These are phyloP conservation scores for Istiophorus platypterus DNA, from an alignment of 2,113 vertebrate genomes.

Conservation along the genomic window DNA sequence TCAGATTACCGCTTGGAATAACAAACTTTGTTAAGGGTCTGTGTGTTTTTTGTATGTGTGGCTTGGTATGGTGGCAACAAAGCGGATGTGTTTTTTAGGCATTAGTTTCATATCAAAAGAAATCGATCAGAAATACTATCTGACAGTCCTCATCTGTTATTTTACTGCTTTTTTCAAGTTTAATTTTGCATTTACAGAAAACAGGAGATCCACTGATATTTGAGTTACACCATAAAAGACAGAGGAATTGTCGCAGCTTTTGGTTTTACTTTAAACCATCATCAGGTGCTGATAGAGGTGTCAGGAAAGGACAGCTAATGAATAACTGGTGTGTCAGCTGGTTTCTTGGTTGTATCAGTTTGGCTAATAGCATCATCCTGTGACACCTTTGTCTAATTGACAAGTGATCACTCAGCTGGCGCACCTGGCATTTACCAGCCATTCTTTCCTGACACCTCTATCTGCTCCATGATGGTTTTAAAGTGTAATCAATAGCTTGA, in stretches of 20 bases:
- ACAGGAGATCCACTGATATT: not conserved
- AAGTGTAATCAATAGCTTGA: not conserved
- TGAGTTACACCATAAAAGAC: not conserved
- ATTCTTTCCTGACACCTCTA: not conserved
- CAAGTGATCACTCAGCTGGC: not conserved
- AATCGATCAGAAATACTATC: not conserved
- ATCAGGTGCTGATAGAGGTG: not conserved
- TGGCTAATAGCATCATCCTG: not conserved
- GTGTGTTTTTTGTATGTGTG: not conserved
- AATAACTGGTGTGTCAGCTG: not conserved
- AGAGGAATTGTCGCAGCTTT: not conserved
- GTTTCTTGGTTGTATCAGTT: not conserved
- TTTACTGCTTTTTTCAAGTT: not conserved
- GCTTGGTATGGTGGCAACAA: not conserved
- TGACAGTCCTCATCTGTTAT: not conserved
- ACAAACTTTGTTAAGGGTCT: constrained; percentile 11
- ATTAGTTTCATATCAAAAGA: not conserved
- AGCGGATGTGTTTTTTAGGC: not conserved
- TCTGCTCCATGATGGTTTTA: not conserved
- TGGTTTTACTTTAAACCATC: not conserved
- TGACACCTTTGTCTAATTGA: not conserved
- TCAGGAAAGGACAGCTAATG: not conserved
- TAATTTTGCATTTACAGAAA: too few relatives aligned
- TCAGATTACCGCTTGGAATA: constrained; percentile 22
- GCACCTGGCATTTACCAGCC: constrained; percentile 11